phyloP scores from a whole-genome alignment of 2,113 vertebrate species.

The Bufo gargarizans region DNA sequence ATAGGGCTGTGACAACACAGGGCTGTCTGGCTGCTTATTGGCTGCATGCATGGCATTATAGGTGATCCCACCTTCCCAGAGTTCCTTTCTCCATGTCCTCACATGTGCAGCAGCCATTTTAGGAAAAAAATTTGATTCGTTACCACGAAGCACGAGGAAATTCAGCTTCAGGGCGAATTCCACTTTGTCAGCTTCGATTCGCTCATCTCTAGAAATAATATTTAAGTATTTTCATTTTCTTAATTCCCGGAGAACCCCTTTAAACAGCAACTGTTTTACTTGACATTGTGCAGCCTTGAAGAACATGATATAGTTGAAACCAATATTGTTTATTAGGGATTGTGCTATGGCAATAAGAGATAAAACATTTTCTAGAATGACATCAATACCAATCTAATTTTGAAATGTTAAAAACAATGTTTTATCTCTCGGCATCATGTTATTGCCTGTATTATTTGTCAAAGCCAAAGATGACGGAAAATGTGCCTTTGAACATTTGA shows the following conservation, averaged over 20 bases:
- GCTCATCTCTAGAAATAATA: too few species aligned
- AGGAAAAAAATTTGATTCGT: too few species aligned
- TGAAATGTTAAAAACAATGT: constrained; percentile 14
- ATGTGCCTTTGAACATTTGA: constrained; percentile 1
- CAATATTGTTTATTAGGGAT: constrained; percentile 22
- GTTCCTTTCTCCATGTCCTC: too few species aligned
- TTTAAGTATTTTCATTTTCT: neutral
- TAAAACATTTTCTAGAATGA: constrained; percentile 29
- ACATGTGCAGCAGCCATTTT: too few species aligned
- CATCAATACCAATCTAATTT: constrained; percentile 34
- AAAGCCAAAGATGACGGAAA: constrained; percentile 7
- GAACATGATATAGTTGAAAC: neutral
- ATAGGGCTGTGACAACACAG: too few species aligned
- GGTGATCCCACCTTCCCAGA: too few species aligned
- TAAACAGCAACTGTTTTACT: constrained; percentile 12
- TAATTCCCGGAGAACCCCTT: neutral
- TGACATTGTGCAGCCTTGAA: constrained; percentile 38
- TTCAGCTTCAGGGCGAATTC: too few species aligned
- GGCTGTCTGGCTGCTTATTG: too few species aligned
- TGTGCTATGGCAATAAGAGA: constrained; percentile 33
- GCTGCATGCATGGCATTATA: too few species aligned
- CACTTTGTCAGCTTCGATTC: too few species aligned
- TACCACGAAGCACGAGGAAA: too few species aligned
- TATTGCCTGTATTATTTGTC: constrained; percentile 34
- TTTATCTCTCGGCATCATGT: constrained; percentile 25